Percentiles rank a stretch among this genome's conserved stretches.
Conservation (phyloP, 2,113 vertebrate genomes). For the Ailuropoda melanoleuca region DNA sequence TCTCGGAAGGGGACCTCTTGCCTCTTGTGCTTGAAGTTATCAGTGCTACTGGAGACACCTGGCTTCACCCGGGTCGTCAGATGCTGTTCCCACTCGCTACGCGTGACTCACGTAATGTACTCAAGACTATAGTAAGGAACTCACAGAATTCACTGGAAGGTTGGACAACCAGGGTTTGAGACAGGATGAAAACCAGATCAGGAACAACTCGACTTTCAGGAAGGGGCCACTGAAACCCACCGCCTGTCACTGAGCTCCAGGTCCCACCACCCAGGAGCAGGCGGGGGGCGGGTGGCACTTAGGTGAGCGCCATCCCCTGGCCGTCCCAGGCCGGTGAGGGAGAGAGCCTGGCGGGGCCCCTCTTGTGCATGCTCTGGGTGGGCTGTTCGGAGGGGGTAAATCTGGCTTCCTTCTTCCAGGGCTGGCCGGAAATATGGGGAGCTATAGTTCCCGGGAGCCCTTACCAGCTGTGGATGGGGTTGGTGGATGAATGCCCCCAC, state of each 20-base stretch:
- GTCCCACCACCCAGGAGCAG: no score
- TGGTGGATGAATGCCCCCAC: background rate
- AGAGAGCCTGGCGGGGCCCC: background rate
- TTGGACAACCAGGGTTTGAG: background rate
- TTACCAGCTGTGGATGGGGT: no score
- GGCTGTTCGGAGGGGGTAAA: background rate
- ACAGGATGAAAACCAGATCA: background rate
- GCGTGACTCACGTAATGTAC: no score
- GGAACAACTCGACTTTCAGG: background rate
- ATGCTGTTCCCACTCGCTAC: background rate
- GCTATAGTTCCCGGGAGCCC: background rate
- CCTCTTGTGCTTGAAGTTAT: background rate
- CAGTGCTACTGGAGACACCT: background rate
- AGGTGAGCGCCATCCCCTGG: background rate
- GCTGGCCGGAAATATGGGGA: fast-evolving
- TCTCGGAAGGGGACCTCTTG: background rate
- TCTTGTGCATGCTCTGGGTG: background rate
- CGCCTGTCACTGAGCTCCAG: background rate
- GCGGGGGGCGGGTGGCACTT: fast-evolving
- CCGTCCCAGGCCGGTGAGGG: no score
- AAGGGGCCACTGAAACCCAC: background rate
- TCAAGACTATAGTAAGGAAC: background rate
- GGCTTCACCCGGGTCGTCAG: background rate
- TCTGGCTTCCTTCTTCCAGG: background rate
- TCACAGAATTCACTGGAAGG: background rate